Base-by-base conservation (phyloP, 2,797 vertebrate genomes). In the Pogoniulus pusillus region DNA sequence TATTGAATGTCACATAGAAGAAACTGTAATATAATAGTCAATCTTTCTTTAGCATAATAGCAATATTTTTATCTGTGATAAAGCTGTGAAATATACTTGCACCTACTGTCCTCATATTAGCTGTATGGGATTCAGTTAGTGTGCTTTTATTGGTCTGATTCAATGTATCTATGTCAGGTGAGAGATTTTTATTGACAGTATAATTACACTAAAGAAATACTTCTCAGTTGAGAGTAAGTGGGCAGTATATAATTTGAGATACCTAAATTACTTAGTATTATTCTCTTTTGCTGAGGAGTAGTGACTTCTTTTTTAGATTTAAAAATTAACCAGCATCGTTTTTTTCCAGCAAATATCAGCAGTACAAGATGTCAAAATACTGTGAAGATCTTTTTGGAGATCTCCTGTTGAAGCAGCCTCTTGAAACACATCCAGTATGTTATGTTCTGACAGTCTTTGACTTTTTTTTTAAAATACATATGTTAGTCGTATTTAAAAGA, bases 311-410 rank as follows among this genome's bases (percentile, higher is more conserved):
- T 87, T 85, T 65, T 51, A 65, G 53, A 49, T 83, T 95, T 82
- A 27, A 76, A 94, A 90, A 93, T 94, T 82, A 92, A 93, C 58
- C 34, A 87, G 68, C 86, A 49, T 84, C 22, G 72, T 93, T 76
- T 96, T 96, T 97, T 97, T 96, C 59, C 96, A 99, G 99, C 98
- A 99, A 99, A 98, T 98, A 98, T 66, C 99, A 99, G 96, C 99
- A 99, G 97, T 99, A 99, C 97, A 99, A 99, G 97, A 99, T 99
- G 99, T 99, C 99, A 91, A 99, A 98, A 95, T 99, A 99, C 96
- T 99, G 99, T 76, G 99, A 99, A 97, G 99, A 99, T 96, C 97
- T 98, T 95, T 99, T 99, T 82, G 99, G 99, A 58, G 99, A 99
- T 62, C 97, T 99, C 76, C 98, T 99, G 88, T 98, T 99, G 96